A percentile compares a stretch with the other conserved stretches of the same genome.
Evolutionary conservation across 1,140 invertebrate genomes (phyloP).

Genomic region (Micrasema minimum): DNA sequence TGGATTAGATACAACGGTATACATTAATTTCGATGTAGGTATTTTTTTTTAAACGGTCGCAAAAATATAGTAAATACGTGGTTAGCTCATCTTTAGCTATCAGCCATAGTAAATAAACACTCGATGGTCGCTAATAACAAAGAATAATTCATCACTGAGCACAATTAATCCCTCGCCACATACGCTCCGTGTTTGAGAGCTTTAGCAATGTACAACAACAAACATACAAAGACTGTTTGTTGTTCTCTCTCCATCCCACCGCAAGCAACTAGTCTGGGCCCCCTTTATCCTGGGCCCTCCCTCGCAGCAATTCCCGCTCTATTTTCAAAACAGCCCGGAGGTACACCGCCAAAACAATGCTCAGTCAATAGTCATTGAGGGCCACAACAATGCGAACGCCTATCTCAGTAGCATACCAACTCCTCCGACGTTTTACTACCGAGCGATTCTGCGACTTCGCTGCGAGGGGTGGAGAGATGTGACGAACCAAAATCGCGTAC

Average conservation of each 20-base stretch:
- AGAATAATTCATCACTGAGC: slow-evolving; percentile 51
- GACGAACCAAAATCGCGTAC: slow-evolving; percentile 12
- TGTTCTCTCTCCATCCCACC: slow-evolving; percentile 35
- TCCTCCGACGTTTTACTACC: background rate
- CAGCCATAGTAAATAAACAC: slow-evolving; percentile 37
- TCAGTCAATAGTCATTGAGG: slow-evolving; percentile 51
- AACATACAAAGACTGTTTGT: slow-evolving; percentile 47
- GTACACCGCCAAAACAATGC: slow-evolving; percentile 51
- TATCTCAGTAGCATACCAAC: slow-evolving; percentile 14
- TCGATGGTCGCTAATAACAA: slow-evolving; percentile 47
- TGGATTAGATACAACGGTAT: no score
- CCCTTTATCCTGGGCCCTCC: slow-evolving; percentile 20
- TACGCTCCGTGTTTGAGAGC: slow-evolving; percentile 39
- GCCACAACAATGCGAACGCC: slow-evolving; percentile 29
- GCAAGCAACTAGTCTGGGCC: slow-evolving; percentile 38
- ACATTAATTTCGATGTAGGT: background rate
- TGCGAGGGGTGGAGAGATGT: background rate
- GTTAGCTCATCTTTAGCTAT: background rate
- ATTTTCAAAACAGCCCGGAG: slow-evolving; percentile 51
- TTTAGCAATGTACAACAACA: slow-evolving; percentile 29
- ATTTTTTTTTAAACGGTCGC: background rate
- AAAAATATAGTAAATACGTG: background rate
- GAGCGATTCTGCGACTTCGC: slow-evolving; percentile 4
- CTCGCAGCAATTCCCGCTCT: slow-evolving; percentile 35
- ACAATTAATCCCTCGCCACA: slow-evolving; percentile 49